These are phyloP conservation scores for Falco naumanni DNA, from an alignment of 2,797 vertebrate genomes.

Conservation along the genomic window DNA sequence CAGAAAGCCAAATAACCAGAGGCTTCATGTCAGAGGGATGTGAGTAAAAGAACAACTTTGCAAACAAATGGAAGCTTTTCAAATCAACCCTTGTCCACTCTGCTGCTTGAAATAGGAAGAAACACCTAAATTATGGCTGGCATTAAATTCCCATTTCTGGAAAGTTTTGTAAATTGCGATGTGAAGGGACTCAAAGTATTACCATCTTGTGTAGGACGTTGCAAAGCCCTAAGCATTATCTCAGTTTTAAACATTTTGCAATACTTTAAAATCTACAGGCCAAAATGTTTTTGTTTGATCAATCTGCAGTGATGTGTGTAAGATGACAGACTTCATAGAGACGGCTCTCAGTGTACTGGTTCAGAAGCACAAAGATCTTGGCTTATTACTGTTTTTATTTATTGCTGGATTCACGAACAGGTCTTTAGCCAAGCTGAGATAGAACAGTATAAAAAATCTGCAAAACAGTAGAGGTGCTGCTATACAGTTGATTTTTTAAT, in stretches of 20 bases:
- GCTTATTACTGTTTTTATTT: slow-evolving; percentile 38
- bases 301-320: not conserved
- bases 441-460: not conserved
- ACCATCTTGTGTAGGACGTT: not conserved
- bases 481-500: not conserved
- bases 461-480: not conserved
- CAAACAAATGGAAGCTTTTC: slow-evolving; percentile 5
- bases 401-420: slow-evolving; percentile 12
- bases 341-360: not conserved
- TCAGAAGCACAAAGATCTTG: not conserved
- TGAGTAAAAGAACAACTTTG: not conserved
- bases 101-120: not conserved
- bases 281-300: slow-evolving; percentile 50
- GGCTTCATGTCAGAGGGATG: not conserved
- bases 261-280: slow-evolving; percentile 9
- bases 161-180: not conserved
- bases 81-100: not conserved
- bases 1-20: slow-evolving; percentile 10
- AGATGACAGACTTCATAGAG: slow-evolving; percentile 9
- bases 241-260: slow-evolving; percentile 33
- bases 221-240: not conserved
- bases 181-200: slow-evolving; percentile 4
- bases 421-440: not conserved
- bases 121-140: not conserved
- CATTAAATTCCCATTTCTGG: not conserved